Evolutionary conservation across 2,113 vertebrate genomes (phyloP), one percentile per base, ranked within the genome.

Genomic region (Megaceryle torquata): DNA sequence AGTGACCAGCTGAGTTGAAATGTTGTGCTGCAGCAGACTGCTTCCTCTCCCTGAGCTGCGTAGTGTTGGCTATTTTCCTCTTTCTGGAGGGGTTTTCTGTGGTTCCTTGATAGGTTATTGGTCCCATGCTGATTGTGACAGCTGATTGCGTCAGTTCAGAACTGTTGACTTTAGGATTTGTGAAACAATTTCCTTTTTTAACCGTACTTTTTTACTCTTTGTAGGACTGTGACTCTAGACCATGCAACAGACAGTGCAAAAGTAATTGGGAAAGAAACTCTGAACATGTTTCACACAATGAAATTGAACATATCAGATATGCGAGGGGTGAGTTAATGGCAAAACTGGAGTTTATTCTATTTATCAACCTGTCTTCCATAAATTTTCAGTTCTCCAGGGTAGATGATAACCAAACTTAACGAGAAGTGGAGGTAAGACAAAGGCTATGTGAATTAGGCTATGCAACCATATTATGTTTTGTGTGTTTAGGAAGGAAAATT

Each of bases 231-330:
- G 90, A 98, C 98, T 97, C 97, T 99, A 41, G 98, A 99, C 93
- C 98, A 99, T 91, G 98, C 98, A 95, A 99, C 99, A 81, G 98
- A 99, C 94, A 99, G 97, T 17, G 98, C 98, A 75, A 98, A 98
- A 97, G 93, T 99, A 61, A 99, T 99, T 70, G 98, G 98, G n/a
- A 97, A 98, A 39, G 99, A 99, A 57, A 98, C 98, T 88, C 97
- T 99, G 61, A 99, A 99, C 94, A 98, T 99, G 97, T 99, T 99
- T 94, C 98, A 98, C 26, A 97, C 98, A 85, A 99, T 99, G 99
- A 99, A 99, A 88, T 71, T 99, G 90, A 98, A 98, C 88, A 99
- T 99, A 90, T 97, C 98, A 6, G 99, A 99, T 93, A 98, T 99
- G 98, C 98, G 99, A 97, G 99, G 99, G 92, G 98, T 99, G 75